Base-by-base conservation (phyloP, 1,140 invertebrate species). In the Mercenaria mercenaria region DNA sequence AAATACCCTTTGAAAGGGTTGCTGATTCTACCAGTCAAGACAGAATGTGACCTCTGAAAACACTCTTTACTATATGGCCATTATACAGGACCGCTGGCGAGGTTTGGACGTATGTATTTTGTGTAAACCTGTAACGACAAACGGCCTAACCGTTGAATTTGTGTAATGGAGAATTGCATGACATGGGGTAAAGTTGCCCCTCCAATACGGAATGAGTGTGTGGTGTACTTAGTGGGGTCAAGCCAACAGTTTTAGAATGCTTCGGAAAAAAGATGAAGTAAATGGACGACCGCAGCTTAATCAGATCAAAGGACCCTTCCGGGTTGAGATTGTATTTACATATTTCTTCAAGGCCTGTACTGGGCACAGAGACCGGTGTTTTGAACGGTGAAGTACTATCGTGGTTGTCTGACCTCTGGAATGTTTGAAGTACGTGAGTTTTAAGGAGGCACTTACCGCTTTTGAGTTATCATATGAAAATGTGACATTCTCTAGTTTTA, bases 151-250 rank as follows among this genome's bases (percentile, higher is more conserved):
- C 15, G 11, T 34, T 85, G 64, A 52, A 85, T 72, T 2, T 72
- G 43, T n/a, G 39, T 18, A 18, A n/a, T 0, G 32, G 39, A 76
- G n/a, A 85, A 32, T 32, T 52, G 10, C 2, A 13, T 20, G 3
- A 13, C 6, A 64, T 82, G 56, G 15, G 80, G 56, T 23, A 39
- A 32, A 23, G 80, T 82, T 18, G 80, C 61, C 20, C 80, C 80
- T 3, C 80, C 80, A 67, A 82, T 82, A 13, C 80, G 56, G 23
- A 82, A 67, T 20, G 80, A 82, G 64, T 82, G 80, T 20, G 56
- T 20, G 26, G 80, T 80, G 29, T 32, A 80, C 15, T 29, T 4
- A 2, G 3, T 56, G 15, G 76, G 43, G 41, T 80, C 47, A 3
- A 80, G 13, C 10, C 13, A 4, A n/a, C 74, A 84, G 34, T 34